A percentile compares a stretch with the other conserved stretches of the same genome.
Conservation (phyloP, 2,113 vertebrate species). For the Galeopterus variegatus region DNA sequence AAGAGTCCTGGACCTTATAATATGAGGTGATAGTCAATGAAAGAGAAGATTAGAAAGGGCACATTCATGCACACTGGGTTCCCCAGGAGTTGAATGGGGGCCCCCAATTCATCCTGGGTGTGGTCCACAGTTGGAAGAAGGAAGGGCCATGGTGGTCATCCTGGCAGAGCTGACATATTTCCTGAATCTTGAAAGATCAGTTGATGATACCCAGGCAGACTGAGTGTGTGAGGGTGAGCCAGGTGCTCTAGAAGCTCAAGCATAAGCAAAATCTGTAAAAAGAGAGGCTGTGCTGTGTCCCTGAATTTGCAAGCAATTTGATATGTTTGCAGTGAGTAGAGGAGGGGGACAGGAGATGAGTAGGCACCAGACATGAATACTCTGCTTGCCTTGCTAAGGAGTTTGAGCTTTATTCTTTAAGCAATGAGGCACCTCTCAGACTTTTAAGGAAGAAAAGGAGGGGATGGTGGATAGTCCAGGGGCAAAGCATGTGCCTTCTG, state of each 20-base stretch:
- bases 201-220: not conserved
- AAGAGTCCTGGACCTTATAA: not conserved
- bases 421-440: fast-evolving
- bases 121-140: fast-evolving
- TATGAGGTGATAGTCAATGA: not conserved
- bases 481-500: fast-evolving
- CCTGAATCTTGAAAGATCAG: not conserved
- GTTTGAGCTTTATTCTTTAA: not conserved
- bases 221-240: not conserved
- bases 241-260: not conserved
- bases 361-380: not conserved
- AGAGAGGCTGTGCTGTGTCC: too few species aligned
- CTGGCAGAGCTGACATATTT: not conserved
- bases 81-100: too few species aligned
- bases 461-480: fast-evolving
- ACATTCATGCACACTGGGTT: fast-evolving
- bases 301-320: too few species aligned
- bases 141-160: fast-evolving
- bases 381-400: not conserved
- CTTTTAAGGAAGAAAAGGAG: not conserved
- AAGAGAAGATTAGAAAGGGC: not conserved
- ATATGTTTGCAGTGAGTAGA: not conserved
- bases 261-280: too few species aligned
- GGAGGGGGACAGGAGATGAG: fast-evolving
- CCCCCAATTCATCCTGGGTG: too few species aligned